Base-by-base conservation (phyloP, 2,888 invertebrate species). In the Schizaphis graminum region DNA sequence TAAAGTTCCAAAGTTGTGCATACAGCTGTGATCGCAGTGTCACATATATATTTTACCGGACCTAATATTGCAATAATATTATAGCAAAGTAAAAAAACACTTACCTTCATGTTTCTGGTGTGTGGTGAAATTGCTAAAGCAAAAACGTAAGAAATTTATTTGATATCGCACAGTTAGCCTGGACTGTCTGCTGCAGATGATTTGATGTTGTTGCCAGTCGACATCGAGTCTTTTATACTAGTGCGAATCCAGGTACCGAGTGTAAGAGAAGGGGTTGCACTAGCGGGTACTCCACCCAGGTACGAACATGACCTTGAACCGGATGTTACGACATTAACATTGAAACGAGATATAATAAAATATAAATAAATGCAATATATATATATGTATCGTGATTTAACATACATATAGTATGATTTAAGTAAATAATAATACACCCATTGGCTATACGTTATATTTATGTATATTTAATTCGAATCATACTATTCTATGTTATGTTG, bases 51-150 rank as follows among this genome's bases (percentile, higher is more conserved):
- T 0, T 13, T n/a, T n/a, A n/a, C n/a, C 67, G n/a, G 13, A 67
- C n/a, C 67, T 67, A 16, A 4, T n/a, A 67, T 2, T 61, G n/a
- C 11, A 61, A n/a, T 53, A 0, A 53, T n/a, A 67, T n/a, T 67
- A n/a, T n/a, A n/a, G n/a, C 4, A 67, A 67, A 16, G 67, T 21
- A 1, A 21, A 16, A 67, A 87, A 77, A 91, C 61, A 67, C 92
- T 92, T 89, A 92, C 92, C 92, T 92, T 92, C 92, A 92, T 92
- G 67, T 92, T 92, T 89, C 61, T 89, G 61, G 61, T 35, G 92
- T 47, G 24, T 89, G 26, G 35, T 61, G 87, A n/a, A 49, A 7
- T 92, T 47, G 13, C n/a, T 91, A 21, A 49, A 24, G 26, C 61
- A 35, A 86, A 49, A 92, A 88, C 88, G 24, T 11, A 77, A 67